Conservation (phyloP, 2,888 invertebrate species). For the Tromatobia lineatoria region DNA sequence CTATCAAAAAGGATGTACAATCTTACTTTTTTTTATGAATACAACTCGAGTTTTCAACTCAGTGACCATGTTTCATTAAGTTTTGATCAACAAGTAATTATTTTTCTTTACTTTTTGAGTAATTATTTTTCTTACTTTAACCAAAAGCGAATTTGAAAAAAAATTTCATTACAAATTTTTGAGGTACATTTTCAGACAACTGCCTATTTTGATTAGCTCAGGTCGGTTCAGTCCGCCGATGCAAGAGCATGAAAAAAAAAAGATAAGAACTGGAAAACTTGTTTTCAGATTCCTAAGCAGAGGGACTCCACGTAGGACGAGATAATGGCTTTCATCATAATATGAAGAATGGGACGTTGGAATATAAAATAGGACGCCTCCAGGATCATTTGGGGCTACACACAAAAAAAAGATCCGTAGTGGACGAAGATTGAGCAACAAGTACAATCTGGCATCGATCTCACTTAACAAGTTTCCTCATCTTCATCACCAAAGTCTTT, state of each 20-base stretch:
- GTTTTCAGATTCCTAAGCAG: not conserved
- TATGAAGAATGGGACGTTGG: slow-evolving; percentile 6
- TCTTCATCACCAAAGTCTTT: not conserved
- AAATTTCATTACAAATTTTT: no score
- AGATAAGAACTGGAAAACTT: not conserved
- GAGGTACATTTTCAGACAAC: no score
- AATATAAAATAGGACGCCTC: not conserved
- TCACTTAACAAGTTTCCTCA: not conserved
- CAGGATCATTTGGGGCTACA: not conserved
- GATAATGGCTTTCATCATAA: not conserved
- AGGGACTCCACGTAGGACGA: not conserved
- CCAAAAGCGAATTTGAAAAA: no score
- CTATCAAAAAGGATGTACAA: no score
- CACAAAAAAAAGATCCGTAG: not conserved
- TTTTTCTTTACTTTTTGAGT: no score
- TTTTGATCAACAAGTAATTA: no score
- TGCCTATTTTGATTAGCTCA: no score
- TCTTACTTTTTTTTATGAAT: no score
- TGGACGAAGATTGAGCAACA: not conserved
- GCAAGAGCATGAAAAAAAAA: not conserved
- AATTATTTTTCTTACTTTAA: no score
- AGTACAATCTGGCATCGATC: not conserved
- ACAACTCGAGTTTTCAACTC: no score
- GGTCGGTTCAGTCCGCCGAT: no score
- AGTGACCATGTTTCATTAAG: no score